These are phyloP conservation scores for Lates japonicus DNA, from an alignment of 2,797 vertebrate species.

Conservation along the genomic window DNA sequence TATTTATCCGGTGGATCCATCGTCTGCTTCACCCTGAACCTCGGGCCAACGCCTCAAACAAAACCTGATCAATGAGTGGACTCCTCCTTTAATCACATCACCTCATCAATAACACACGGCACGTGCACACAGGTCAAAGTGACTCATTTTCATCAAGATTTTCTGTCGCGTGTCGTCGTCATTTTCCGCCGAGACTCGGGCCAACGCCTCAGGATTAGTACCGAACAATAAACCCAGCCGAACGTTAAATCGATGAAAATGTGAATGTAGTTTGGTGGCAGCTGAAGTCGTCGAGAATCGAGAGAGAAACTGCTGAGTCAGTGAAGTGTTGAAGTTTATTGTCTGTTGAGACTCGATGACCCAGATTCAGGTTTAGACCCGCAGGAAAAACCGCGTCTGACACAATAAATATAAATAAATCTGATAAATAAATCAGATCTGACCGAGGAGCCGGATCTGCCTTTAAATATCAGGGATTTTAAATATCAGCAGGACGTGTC, in stretches of 20 bases:
- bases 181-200: background rate
- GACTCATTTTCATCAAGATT: background rate
- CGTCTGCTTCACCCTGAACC: background rate
- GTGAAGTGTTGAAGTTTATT: conserved; percentile 25
- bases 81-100: background rate
- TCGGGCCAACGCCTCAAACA: conserved; percentile 39
- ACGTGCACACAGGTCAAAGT: background rate
- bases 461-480: too few relatives aligned
- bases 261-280: conserved; percentile 3
- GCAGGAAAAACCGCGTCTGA: background rate
- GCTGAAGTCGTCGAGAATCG: background rate
- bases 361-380: conserved; percentile 36
- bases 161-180: background rate
- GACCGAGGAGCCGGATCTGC: background rate
- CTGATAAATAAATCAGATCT: background rate
- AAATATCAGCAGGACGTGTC: too few relatives aligned
- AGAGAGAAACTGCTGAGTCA: background rate
- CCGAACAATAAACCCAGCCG: background rate
- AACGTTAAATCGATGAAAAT: conserved; percentile 9
- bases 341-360: conserved; percentile 33
- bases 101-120: background rate
- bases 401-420: background rate
- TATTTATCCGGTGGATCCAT: background rate
- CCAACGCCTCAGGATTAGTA: conserved; percentile 2
- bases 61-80: background rate